A percentile compares a stretch with the other conserved stretches of the same genome.
These are phyloP conservation scores for Matsumurasca onukii DNA, from an alignment of 1,140 invertebrate genomes.

Conservation along the genomic window DNA sequence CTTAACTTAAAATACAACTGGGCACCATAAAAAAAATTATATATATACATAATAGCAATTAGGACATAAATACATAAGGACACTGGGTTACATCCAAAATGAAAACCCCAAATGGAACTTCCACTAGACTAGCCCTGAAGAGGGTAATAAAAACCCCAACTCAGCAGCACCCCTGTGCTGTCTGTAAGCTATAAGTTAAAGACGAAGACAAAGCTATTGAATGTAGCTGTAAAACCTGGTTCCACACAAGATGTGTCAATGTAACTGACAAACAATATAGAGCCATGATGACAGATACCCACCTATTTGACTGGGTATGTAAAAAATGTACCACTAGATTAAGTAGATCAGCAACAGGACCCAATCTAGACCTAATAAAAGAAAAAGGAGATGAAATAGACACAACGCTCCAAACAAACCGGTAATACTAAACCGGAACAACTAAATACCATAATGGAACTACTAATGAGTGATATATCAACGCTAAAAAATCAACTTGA, in stretches of 20 bases:
- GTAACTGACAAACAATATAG: constrained; percentile 4
- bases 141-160: background rate
- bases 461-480: background rate
- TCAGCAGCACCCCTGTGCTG: background rate
- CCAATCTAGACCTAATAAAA: background rate
- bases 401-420: background rate
- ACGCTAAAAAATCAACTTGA: background rate
- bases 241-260: background rate
- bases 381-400: background rate
- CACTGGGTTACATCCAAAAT: no score
- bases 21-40: no score
- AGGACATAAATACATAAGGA: no score
- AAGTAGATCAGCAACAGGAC: background rate
- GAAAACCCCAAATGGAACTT: no score
- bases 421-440: background rate
- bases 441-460: background rate
- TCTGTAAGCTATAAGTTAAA: background rate
- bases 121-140: no score
- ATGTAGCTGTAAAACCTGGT: background rate
- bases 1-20: no score
- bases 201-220: constrained; percentile 5
- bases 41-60: no score
- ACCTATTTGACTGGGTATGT: constrained; percentile 1
- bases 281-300: background rate
- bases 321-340: background rate